Base-by-base conservation (phyloP, 23 tunicate species). In the Styela plicata region DNA sequence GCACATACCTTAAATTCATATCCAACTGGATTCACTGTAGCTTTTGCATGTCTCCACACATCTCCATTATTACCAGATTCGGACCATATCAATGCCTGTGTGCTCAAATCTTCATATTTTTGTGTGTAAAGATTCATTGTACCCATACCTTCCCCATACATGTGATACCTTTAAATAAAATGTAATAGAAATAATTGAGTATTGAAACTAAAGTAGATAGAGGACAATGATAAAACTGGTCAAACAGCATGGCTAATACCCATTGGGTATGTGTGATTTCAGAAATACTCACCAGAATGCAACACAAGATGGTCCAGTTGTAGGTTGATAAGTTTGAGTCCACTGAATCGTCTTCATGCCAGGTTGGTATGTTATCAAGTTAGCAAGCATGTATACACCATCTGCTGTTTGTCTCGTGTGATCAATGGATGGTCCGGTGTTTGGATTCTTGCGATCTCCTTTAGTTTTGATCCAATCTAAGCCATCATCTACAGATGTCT, bases 61-160 rank as follows among this genome's bases (percentile, higher is more conserved):
- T 81, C 89, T 10, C 98, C 93, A 57, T 82, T 80, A 69, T 93
- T 79, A 34, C 98, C 98, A 23, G 71, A 33, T 33, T 57, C 34
- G 1, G 81, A 66, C 98, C 98, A 93, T 29, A 89, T 62, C 16
- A 83, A 37, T 24, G n/a, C 23, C 20, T 44, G 18, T 35, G 84
- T 76, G 20, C 76, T 37, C 34, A 80, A 80, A 32, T 93, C 84
- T 13, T 70, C 37, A 33, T 69, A 75, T 1, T 84, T 88, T 63
- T 84, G 89, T 1, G 82, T 82, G 89, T 93, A 88, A 5, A 93
- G 76, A 70, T 85, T 93, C 63, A 93, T 70, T 2, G 89, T 82
- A 21, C 98, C 98, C 93, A 88, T 81, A 1, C 98, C 98, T 33
- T 85, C 87, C 18, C 98, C 98, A 53, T 85, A 84, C 98, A 93